phyloP scores from a whole-genome alignment of 1,140 invertebrate genomes.

The Helicorthomorpha holstii region DNA sequence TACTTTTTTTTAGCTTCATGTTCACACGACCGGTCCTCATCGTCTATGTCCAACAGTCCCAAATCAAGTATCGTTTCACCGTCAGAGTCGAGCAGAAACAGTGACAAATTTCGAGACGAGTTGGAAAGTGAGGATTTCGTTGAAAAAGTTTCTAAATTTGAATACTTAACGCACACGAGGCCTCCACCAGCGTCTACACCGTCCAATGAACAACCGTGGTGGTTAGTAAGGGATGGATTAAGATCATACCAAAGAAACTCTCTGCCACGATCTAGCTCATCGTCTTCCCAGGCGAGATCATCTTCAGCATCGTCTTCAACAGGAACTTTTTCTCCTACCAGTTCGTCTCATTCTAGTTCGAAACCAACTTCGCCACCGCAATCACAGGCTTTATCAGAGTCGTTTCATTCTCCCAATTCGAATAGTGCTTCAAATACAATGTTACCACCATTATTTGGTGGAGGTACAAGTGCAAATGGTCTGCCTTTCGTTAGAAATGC shows the following conservation, averaged over 20 bases:
- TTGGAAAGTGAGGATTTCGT: constrained; percentile 20
- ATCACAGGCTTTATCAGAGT: neutral
- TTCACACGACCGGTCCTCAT: no score
- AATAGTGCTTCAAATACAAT: neutral
- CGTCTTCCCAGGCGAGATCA: constrained; percentile 2
- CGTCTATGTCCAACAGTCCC: neutral
- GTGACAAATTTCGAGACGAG: constrained; percentile 11
- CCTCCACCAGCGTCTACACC: constrained; percentile 5
- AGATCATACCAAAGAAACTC: neutral
- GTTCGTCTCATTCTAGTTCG: neutral
- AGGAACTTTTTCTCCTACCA: neutral
- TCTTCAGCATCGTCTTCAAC: neutral
- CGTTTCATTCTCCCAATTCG: neutral
- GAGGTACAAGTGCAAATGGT: no score
- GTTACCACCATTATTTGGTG: no score
- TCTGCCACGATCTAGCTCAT: neutral
- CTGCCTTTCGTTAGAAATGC: no score
- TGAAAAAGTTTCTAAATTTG: constrained; percentile 21
- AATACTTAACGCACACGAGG: constrained; percentile 16
- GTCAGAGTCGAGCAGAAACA: neutral
- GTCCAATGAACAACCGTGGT: constrained; percentile 7
- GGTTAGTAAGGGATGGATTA: constrained; percentile 13
- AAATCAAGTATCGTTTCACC: neutral
- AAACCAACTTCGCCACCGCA: neutral
- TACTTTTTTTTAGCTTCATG: no score